Evolutionary conservation across 1,140 invertebrate species (phyloP).

Genomic region (Penaeus chinensis): DNA sequence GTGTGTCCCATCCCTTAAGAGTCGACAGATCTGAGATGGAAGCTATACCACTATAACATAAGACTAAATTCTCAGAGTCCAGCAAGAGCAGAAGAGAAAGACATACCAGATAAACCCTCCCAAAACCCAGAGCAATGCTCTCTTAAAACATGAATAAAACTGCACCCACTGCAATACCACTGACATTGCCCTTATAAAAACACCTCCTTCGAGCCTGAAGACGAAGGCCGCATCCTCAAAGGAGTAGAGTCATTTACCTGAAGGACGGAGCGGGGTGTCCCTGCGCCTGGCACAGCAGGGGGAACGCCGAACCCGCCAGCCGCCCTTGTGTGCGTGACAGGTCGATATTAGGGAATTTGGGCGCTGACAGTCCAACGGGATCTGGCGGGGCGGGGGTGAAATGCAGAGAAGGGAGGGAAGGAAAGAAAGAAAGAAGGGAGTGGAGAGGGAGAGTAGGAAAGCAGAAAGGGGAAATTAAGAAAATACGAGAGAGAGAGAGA

Average conservation of each 20-base stretch:
- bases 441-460: conserved; percentile 60
- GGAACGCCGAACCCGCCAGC: conserved; percentile 69
- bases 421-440: conserved; percentile 33
- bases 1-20: no score
- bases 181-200: no score
- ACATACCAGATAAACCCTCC: no score
- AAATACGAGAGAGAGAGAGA: neutral
- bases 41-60: no score
- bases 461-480: conserved; percentile 5
- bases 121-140: no score
- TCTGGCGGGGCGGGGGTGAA: conserved; percentile 56
- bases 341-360: conserved; percentile 64
- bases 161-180: no score
- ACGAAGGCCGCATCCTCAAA: neutral
- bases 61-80: no score
- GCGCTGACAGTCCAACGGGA: conserved; percentile 65
- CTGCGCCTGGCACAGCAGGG: conserved; percentile 78
- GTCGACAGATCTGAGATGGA: no score
- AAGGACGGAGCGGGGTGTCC: conserved; percentile 66
- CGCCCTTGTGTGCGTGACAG: conserved; percentile 45
- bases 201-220: no score
- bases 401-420: neutral
- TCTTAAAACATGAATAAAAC: no score
- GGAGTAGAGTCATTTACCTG: conserved; percentile 34
- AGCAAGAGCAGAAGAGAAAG: no score